Percentiles rank a stretch among this genome's conserved stretches.
Evolutionary conservation across 2,797 vertebrate species (phyloP).

Genomic region (Propithecus perrieri): DNA sequence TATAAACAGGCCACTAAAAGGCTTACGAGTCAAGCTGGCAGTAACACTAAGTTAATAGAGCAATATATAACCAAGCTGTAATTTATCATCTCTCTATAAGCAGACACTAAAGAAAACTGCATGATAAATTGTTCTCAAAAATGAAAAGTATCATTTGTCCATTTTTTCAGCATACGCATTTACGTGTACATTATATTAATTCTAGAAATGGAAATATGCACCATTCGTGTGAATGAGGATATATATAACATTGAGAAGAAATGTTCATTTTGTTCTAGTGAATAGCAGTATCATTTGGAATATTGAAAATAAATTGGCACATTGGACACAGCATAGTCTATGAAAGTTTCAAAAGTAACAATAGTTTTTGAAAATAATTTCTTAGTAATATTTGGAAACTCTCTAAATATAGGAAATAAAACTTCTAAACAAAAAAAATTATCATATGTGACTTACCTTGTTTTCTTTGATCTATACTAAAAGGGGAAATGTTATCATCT

Average conservation of each 20-base stretch:
- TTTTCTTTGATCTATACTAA: background rate
- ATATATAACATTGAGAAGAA: background rate
- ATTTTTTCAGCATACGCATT: background rate
- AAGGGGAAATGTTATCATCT: background rate
- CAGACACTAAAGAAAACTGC: constrained; percentile 49
- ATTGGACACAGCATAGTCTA: background rate
- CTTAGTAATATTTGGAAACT: constrained; percentile 50
- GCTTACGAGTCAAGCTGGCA: constrained; percentile 11
- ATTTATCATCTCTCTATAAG: constrained; percentile 65
- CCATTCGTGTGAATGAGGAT: constrained; percentile 21
- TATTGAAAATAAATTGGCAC: background rate
- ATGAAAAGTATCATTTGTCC: constrained; percentile 53
- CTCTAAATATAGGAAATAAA: background rate
- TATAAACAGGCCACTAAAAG: constrained; percentile 67
- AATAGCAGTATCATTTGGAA: constrained; percentile 3
- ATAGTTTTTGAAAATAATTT: constrained; percentile 56
- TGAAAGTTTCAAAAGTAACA: background rate
- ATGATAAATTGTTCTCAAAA: constrained; percentile 64
- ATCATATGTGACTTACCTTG: constrained; percentile 9
- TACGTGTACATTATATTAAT: background rate
- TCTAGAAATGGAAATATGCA: constrained; percentile 29
- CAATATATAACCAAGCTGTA: constrained; percentile 61
- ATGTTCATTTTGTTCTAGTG: background rate
- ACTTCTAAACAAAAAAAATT: background rate
- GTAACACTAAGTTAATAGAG: constrained; percentile 48